Percentiles rank a stretch among this genome's conserved stretches.
These are phyloP conservation scores for Xenops minutus DNA, from an alignment of 2,797 vertebrate species.

Conservation along the genomic window DNA sequence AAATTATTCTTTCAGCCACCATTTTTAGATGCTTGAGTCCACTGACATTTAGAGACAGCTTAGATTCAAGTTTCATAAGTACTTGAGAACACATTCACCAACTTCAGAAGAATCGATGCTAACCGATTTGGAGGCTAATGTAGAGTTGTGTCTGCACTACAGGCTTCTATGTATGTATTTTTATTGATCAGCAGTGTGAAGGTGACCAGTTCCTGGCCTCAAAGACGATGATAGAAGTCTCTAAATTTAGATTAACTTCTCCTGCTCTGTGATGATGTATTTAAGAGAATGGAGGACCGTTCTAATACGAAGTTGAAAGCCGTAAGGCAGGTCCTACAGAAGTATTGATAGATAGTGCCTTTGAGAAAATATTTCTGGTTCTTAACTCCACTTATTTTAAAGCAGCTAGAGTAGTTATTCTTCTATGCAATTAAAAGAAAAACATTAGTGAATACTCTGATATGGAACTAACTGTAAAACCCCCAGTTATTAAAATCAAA, in stretches of 20 bases:
- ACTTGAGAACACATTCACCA: background rate
- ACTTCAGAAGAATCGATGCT: background rate
- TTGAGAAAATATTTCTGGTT: background rate
- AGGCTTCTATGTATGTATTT: background rate
- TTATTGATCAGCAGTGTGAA: background rate
- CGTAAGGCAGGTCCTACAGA: background rate
- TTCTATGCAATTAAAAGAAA: background rate
- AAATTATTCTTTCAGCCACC: background rate
- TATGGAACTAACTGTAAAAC: background rate
- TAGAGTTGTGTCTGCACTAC: background rate
- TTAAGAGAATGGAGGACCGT: background rate
- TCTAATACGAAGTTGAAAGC: background rate
- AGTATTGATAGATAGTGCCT: background rate
- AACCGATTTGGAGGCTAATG: background rate
- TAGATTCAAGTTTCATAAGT: background rate
- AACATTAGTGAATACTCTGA: background rate
- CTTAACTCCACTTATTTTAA: background rate
- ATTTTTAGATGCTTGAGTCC: background rate
- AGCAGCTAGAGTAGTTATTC: background rate
- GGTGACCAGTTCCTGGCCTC: background rate
- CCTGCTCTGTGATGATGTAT: background rate
- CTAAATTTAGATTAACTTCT: background rate
- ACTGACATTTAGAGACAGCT: background rate
- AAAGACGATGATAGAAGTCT: background rate
- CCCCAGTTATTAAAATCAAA: background rate